Conservation (phyloP, 2,113 vertebrate species). For the Raphicerus campestris region DNA sequence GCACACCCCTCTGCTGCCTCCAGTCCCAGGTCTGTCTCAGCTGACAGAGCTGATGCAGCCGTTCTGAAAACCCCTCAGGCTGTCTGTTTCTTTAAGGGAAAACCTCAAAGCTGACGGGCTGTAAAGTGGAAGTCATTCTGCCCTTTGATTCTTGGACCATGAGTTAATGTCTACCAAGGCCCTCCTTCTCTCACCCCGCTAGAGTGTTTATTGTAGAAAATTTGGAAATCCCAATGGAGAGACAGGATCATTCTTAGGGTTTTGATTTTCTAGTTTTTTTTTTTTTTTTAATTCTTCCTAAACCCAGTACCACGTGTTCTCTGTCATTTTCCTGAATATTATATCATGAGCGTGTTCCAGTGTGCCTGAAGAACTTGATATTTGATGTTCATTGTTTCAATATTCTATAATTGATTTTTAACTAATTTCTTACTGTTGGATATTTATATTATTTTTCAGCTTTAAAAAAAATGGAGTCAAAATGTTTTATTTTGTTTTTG, state of each 20-base stretch:
- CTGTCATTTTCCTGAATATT: not conserved
- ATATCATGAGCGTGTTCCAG: not conserved
- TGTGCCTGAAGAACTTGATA: not conserved
- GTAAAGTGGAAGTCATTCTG: not conserved
- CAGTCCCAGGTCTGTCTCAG: not conserved
- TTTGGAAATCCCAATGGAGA: not conserved
- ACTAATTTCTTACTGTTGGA: not conserved
- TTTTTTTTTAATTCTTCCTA: not conserved
- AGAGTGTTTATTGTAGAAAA: not conserved
- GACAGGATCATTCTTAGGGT: not conserved
- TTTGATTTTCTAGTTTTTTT: not conserved
- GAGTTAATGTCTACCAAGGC: slow-evolving; percentile 7
- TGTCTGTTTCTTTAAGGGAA: slow-evolving; percentile 8
- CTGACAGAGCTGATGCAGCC: not conserved
- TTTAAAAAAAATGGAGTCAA: not conserved
- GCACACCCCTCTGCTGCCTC: not conserved
- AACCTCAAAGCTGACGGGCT: not conserved
- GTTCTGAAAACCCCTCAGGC: not conserved
- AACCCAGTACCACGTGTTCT: not conserved
- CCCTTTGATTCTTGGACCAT: slow-evolving; percentile 8
- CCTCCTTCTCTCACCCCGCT: not conserved
- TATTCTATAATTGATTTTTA: not conserved
- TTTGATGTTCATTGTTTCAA: not conserved
- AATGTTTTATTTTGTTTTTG: not conserved
- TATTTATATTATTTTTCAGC: not conserved